phyloP scores from a whole-genome alignment of 2,797 vertebrate genomes.

The Parauchenoglanis punctatus region DNA sequence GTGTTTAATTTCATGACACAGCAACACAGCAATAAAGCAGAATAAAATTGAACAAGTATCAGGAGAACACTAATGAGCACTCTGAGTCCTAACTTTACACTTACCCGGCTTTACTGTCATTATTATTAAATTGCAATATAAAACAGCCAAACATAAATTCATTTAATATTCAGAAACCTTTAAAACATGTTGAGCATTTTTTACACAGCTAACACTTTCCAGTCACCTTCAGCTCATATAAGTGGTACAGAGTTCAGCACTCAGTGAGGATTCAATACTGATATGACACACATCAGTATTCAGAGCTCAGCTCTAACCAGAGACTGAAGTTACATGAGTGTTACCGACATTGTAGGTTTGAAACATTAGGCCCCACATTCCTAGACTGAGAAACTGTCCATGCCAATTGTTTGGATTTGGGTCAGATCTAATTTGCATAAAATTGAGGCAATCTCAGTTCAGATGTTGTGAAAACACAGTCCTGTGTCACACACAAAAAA shows the following conservation, averaged over 20 bases:
- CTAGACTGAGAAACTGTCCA: not conserved
- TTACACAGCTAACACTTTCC: not conserved
- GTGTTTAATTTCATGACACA: constrained; percentile 27
- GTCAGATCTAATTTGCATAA: not conserved
- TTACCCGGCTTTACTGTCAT: not conserved
- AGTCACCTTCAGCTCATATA: not conserved
- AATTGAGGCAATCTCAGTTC: not conserved
- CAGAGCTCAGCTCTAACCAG: too few relatives aligned
- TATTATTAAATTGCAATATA: not conserved
- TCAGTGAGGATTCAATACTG: too few relatives aligned
- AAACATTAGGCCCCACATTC: not conserved
- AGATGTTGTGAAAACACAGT: not conserved
- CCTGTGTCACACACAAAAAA: not conserved
- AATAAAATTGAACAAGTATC: not conserved
- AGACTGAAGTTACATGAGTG: too few relatives aligned
- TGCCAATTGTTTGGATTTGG: not conserved
- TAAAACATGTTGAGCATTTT: not conserved
- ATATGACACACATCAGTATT: too few relatives aligned
- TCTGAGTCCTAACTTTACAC: not conserved
- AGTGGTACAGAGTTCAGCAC: too few relatives aligned
- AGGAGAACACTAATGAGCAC: not conserved
- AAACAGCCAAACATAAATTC: not conserved
- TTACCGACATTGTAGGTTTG: too few relatives aligned
- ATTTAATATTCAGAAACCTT: not conserved
- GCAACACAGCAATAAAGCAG: not conserved